Conservation (phyloP, 2,113 vertebrate species). For the Stomatorhinus ivindoensis region DNA sequence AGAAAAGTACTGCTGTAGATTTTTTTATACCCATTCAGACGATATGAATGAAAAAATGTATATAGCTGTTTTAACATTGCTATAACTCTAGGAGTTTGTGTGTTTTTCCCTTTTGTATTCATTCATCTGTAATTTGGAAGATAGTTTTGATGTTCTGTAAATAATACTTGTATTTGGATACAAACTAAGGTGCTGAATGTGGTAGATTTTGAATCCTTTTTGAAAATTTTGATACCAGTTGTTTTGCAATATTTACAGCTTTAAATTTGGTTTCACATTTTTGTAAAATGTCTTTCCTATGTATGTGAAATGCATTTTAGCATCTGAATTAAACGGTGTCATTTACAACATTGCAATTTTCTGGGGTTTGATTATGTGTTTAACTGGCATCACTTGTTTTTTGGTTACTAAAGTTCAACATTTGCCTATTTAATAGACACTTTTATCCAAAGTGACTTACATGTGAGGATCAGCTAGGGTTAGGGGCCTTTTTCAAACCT, state of each 20-base stretch:
- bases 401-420: background rate
- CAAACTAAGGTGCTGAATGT: constrained; percentile 37
- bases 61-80: background rate
- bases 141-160: constrained; percentile 33
- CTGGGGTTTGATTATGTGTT: background rate
- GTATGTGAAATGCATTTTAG: constrained; percentile 39
- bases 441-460: background rate
- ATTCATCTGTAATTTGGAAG: constrained; percentile 34
- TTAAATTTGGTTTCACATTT: constrained; percentile 35
- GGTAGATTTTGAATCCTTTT: constrained; percentile 32
- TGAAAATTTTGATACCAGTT: constrained; percentile 39
- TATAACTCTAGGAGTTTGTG: background rate
- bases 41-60: constrained; percentile 1
- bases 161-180: constrained; percentile 26
- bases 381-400: background rate
- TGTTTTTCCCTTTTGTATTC: constrained; percentile 11
- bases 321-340: constrained; percentile 22
- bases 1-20: background rate
- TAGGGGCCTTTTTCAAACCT: background rate
- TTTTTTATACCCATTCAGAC: constrained; percentile 6
- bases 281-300: constrained; percentile 38
- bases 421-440: background rate
- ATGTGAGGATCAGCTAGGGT: background rate
- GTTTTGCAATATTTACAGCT: constrained; percentile 37
- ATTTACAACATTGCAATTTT: constrained; percentile 4